Evolutionary conservation across 53 echinoderm and acorn worm genomes (phyloP).

Genomic region (Actinopyga echinites): DNA sequence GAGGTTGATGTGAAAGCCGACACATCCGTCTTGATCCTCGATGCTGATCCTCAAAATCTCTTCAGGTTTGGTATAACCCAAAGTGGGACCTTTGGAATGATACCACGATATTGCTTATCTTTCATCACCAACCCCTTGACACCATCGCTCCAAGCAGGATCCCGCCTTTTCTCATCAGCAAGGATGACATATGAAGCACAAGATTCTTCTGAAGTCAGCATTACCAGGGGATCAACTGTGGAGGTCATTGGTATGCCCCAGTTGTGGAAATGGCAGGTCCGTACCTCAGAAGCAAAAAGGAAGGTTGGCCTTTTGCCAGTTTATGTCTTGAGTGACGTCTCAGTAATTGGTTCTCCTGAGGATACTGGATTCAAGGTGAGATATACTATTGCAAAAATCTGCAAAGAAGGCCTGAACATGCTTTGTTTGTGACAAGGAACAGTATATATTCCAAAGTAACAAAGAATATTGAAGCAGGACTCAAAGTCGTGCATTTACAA

Average conservation of each 20-base stretch:
- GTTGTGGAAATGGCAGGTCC: constrained; percentile 27
- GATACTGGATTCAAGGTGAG: background rate
- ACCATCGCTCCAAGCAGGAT: constrained; percentile 13
- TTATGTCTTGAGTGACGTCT: constrained; percentile 13
- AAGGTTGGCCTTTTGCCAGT: constrained; percentile 3
- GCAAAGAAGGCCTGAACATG: too few relatives aligned
- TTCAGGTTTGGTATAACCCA: constrained; percentile 20
- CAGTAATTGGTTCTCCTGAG: constrained; percentile 17
- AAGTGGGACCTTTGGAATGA: background rate
- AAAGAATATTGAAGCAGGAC: too few relatives aligned
- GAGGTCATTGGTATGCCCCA: constrained; percentile 35
- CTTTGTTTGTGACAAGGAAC: too few relatives aligned
- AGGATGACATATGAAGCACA: background rate
- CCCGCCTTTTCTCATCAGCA: background rate
- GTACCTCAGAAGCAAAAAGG: background rate
- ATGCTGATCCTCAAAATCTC: constrained; percentile 26
- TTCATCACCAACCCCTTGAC: background rate
- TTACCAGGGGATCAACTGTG: background rate
- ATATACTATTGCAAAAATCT: too few relatives aligned
- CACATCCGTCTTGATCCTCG: constrained; percentile 1
- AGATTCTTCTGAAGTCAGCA: background rate
- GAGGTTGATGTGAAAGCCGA: background rate
- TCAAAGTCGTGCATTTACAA: too few relatives aligned
- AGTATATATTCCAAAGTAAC: too few relatives aligned
- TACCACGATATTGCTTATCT: background rate